A percentile compares a stretch with the other conserved stretches of the same genome.
Conservation (phyloP, 2,888 invertebrate genomes). For the Eretmocerus hayati region DNA sequence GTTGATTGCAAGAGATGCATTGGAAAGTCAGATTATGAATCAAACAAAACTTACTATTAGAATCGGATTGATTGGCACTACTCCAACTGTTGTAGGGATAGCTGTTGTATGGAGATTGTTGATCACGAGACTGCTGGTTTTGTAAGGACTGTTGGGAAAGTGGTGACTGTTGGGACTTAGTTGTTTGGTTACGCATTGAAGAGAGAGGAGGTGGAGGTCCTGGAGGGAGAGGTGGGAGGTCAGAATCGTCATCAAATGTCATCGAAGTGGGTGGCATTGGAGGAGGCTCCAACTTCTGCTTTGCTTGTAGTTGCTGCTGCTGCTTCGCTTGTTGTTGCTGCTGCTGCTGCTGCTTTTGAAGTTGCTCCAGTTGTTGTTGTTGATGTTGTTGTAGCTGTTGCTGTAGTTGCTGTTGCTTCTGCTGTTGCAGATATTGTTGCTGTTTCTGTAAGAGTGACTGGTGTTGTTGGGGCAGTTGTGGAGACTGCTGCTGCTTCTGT, state of each 20-base stretch:
- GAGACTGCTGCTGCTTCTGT: slow-evolving; percentile 25
- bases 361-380: slow-evolving; percentile 22
- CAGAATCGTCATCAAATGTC: slow-evolving; percentile 48
- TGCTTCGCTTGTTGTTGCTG: slow-evolving; percentile 30
- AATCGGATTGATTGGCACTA: slow-evolving; percentile 34
- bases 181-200: slow-evolving; percentile 23
- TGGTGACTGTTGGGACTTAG: slow-evolving; percentile 31
- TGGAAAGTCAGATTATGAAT: neutral
- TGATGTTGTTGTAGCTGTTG: slow-evolving; percentile 24
- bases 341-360: slow-evolving; percentile 29
- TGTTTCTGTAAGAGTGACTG: slow-evolving; percentile 18
- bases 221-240: slow-evolving; percentile 55
- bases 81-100: slow-evolving; percentile 39
- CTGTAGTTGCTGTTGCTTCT: slow-evolving; percentile 22
- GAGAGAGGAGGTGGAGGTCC: slow-evolving; percentile 51
- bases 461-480: slow-evolving; percentile 10
- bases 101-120: slow-evolving; percentile 35
- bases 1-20: too few species aligned
- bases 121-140: slow-evolving; percentile 30
- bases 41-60: slow-evolving; percentile 34
- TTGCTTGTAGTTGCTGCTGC: slow-evolving; percentile 34
- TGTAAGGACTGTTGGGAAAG: neutral
- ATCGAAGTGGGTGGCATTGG: slow-evolving; percentile 49
- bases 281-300: slow-evolving; percentile 35
- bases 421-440: slow-evolving; percentile 8